Base-by-base conservation (phyloP, 2,888 invertebrate species). In the Epicampocera succincta region DNA sequence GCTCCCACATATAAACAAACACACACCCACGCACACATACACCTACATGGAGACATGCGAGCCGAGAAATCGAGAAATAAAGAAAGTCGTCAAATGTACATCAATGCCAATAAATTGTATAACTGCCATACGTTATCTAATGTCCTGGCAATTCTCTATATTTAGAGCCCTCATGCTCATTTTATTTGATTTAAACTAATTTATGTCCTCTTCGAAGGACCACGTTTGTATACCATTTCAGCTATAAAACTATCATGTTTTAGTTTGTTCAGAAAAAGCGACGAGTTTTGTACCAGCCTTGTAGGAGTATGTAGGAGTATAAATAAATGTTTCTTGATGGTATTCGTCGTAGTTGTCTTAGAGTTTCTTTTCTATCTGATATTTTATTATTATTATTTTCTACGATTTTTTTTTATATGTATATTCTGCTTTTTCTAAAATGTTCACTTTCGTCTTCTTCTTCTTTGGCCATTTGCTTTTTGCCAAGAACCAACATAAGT, bases 101-200 rank as follows among this genome's bases (percentile, higher is more conserved):
- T 86, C 86, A 85, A 85, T 85, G 84, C 84, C 85, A 84, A 86
- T 86, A 86, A 86, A 86, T 86, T 84, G 82, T 80, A 38, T 21
- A 66, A 42, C 78, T 78, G 78, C 74, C 74, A 71, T 74, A 71
- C 74, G 84, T 85, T 86, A 85, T 86, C 85, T 85, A 84, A 84
- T 85, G 84, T 84, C 84, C 83, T 85, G 84, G 83, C 86, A 84
- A 84, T 83, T 83, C 60, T 60, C 80, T 80, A 75, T 78, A 83
- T 82, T 84, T 81, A 83, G 33, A 8, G 74, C 73, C 84, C 83
- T 81, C 85, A 84, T 81, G 83, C 85, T 85, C 85, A 86, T 85
- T 85, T 86, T 83, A 84, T 84, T 84, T 85, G 84, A 85, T 85
- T 85, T 86, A 85, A 85, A 79, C 84, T 84, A 85, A 85, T 85